Evolutionary conservation across 2,888 invertebrate genomes (phyloP).

Genomic region (Diaperis boleti): DNA sequence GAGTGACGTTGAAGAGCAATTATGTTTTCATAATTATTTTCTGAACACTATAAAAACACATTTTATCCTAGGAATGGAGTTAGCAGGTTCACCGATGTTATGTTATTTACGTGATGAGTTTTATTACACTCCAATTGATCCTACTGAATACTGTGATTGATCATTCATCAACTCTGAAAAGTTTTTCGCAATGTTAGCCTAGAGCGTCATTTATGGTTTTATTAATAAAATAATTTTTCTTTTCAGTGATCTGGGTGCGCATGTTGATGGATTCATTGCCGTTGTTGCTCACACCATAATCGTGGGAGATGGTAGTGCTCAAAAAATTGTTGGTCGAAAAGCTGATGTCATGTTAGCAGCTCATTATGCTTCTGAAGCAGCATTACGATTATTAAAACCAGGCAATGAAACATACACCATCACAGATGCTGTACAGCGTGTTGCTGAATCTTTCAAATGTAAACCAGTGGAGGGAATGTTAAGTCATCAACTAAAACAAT

Average conservation of each 20-base stretch:
- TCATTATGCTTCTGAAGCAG: conserved; percentile 95
- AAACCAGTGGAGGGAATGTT: conserved; percentile 97
- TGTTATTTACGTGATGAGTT: conserved; percentile 45
- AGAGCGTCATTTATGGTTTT: not conserved
- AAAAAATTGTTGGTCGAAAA: conserved; percentile 83
- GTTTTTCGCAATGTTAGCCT: not conserved
- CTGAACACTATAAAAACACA: too few species aligned
- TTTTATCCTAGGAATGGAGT: too few species aligned
- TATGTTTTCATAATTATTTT: too few species aligned
- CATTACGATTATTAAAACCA: conserved; percentile 90
- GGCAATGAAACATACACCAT: conserved; percentile 92
- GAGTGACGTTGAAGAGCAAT: too few species aligned
- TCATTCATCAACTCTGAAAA: conserved; percentile 9
- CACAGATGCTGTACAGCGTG: conserved; percentile 93
- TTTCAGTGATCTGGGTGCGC: conserved; percentile 94
- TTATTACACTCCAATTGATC: conserved; percentile 56
- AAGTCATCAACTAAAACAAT: conserved; percentile 95
- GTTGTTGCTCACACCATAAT: conserved; percentile 97
- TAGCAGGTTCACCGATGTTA: not conserved
- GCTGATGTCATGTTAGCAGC: conserved; percentile 97
- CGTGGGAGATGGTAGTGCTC: conserved; percentile 81
- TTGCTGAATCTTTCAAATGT: conserved; percentile 93
- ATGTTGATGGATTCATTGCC: conserved; percentile 98
- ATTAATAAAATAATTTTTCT: conserved; percentile 21
- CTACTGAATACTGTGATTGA: conserved; percentile 47